These are phyloP conservation scores for Pyrocephalus nanus DNA, from an alignment of 2,797 vertebrate species.

Conservation along the genomic window DNA sequence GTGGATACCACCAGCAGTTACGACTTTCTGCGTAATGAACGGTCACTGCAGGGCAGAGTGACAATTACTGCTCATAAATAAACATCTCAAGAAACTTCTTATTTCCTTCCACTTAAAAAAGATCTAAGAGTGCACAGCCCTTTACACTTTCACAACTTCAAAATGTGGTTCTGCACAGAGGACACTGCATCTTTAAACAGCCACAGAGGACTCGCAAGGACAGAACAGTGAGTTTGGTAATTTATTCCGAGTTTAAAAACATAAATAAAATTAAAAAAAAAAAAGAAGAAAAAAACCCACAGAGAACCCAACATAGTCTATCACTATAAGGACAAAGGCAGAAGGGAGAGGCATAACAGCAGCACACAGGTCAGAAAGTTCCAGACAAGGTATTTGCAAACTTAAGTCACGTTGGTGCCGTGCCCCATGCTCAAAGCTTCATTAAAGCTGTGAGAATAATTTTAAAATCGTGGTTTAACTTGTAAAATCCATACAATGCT, in stretches of 20 bases:
- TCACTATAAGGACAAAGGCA: slow-evolving; percentile 59
- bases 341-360: slow-evolving; percentile 58
- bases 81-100: background rate
- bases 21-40: background rate
- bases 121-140: background rate
- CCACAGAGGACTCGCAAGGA: slow-evolving; percentile 47
- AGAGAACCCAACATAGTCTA: slow-evolving; percentile 53
- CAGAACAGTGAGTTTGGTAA: slow-evolving; percentile 15
- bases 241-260: background rate
- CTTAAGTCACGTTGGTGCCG: slow-evolving; percentile 6
- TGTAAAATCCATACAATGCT: background rate
- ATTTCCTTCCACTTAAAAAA: background rate
- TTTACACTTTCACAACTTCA: background rate
- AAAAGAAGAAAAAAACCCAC: background rate
- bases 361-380: slow-evolving; percentile 64
- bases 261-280: background rate
- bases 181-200: slow-evolving; percentile 73
- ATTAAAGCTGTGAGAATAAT: background rate
- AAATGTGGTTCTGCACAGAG: background rate
- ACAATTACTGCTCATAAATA: background rate
- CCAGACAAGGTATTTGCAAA: slow-evolving; percentile 68
- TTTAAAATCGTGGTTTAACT: background rate
- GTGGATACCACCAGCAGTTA: background rate
- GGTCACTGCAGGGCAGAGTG: background rate
- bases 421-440: background rate